Evolutionary conservation across 2,888 invertebrate species (phyloP), one percentile per base, ranked within the genome.

Genomic region (Anorthoa munda): DNA sequence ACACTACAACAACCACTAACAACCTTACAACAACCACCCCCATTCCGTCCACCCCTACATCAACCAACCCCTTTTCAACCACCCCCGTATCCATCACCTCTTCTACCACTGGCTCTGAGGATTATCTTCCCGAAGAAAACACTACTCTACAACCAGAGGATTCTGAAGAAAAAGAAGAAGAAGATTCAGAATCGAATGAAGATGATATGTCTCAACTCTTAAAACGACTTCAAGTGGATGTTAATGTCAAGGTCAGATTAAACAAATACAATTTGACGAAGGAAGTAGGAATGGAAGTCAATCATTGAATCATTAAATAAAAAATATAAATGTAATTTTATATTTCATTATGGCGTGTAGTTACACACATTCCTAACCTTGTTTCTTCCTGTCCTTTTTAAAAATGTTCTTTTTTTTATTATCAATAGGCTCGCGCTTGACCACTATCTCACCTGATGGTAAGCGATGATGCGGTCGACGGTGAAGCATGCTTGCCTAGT

Each of bases 241-340:
- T 95, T 18, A 94, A 93, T 75, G 95, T 95, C 17, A 94, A 93
- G 76, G 93, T 96, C 46, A 90, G 88, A 66, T 74, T 95, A 69
- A 93, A 91, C 77, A 95, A 94, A 74, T 91, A 86, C 68, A 89
- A 89, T 53, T 86, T 86, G 2, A 59, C 9, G 4, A 89, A 90
- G 59, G 89, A 13, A 17, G 59, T 83, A 5, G 71, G 70, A 50
- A 39, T 39, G 39, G 39, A 39, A 39, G 39, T 39, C 7, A 39
- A 39, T 39, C 39, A 39, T 39, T 39, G 39, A 39, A 39, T 9
- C 9, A 39, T 39, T 39, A 7, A 39, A 9, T 9, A 39, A 39
- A 39, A 39, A 3, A 39, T 1, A 9, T 1, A 39, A 9, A 39
- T 9, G 9, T 39, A 1, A 9, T 39, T 39, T 9, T 9, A 1